Evolutionary conservation across 1,140 invertebrate genomes (phyloP), one percentile per base, ranked within the genome.

Genomic region (Antheraea mylitta): DNA sequence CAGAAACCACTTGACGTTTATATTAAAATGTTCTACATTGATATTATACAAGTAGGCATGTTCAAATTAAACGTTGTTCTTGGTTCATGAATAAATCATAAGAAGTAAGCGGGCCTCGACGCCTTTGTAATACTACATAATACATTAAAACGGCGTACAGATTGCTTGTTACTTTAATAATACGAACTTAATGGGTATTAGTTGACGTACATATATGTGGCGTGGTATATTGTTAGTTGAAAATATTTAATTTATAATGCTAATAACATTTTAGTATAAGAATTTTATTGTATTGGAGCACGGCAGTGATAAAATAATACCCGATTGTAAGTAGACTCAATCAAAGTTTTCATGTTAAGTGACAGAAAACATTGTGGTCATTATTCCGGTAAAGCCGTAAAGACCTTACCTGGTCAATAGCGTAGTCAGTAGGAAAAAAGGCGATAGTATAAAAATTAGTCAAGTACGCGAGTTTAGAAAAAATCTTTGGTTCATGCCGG

Each of bases 91-190:
- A 91, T 91, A 91, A 90, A 90, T 90, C 89, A 91, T 90, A 90
- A 87, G 84, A 89, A 89, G 80, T 89, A 85, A 86, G 81, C 80
- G 81, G 78, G 82, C 78, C 83, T 81, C 81, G 73, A 77, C 82
- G 87, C 89, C 87, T 87, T 91, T 88, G 85, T 90, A 91, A 91
- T 91, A 87, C 87, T 90, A 90, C 86, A 89, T 91, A 90, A 91
- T 90, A 90, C 89, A 91, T 91, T 91, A 89, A 89, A 91, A 91
- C 87, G 80, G 68, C 73, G 83, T 86, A 90, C 89, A 90, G 86
- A 91, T 89, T 89, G 89, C 87, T 82, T 86, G 73, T 81, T 83
- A 85, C 82, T 86, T 89, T 90, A 87, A 87, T 90, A 89, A 88
- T 86, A 87, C 86, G 16, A 63, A 69, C 66, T 74, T 74, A 71